A percentile compares a stretch with the other conserved stretches of the same genome.
Evolutionary conservation across 2,888 invertebrate species (phyloP).

Genomic region (Exephanes ischioxanthus): DNA sequence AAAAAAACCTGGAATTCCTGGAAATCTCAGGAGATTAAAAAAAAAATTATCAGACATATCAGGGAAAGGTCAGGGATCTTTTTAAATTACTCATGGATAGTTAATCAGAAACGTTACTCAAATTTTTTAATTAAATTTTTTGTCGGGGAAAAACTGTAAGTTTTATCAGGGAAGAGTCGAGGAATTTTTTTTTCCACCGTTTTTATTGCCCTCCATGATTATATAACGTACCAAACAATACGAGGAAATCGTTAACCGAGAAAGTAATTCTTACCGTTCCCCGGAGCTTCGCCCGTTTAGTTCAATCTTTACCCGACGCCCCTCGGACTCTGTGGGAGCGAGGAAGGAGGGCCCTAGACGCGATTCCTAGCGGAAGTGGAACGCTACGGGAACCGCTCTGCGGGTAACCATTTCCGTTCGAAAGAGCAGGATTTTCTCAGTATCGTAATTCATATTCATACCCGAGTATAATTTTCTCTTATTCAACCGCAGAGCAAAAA

Average conservation of each 20-base stretch:
- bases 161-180: neutral
- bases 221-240: conserved; percentile 37
- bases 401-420: conserved; percentile 62
- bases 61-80: no score
- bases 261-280: conserved; percentile 47
- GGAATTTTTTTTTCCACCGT: neutral
- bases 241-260: conserved; percentile 49
- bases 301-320: conserved; percentile 40
- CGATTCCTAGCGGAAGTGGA: conserved; percentile 52
- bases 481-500: neutral
- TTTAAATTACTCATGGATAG: no score
- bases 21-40: no score
- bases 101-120: no score
- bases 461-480: conserved; percentile 27
- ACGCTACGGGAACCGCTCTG: conserved; percentile 47
- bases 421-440: conserved; percentile 48
- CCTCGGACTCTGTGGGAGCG: conserved; percentile 1
- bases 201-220: neutral
- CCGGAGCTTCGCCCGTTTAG: conserved; percentile 9
- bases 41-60: no score
- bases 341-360: conserved; percentile 15
- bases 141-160: no score
- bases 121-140: no score
- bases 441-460: conserved; percentile 51
- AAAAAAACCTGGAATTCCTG: no score